Evolutionary conservation across 2,113 vertebrate species (phyloP), one percentile per base, ranked within the genome.

Genomic region (Tauraco erythrolophus): DNA sequence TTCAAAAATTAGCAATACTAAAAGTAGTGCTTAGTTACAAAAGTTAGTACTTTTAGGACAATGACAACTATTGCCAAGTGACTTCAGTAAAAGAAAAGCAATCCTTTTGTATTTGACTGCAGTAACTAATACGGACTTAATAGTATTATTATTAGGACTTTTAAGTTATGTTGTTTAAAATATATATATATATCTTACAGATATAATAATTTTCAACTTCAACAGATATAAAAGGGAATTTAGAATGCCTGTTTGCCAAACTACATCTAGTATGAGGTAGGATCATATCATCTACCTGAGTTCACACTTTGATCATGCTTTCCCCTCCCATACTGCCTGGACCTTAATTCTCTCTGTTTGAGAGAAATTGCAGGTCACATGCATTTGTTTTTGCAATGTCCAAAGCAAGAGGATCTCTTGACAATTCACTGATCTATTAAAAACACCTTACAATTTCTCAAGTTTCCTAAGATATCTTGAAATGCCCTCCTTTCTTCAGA

Each of bases 401-500:
- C 37, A 88, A 69, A 94, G 27, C 21, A 94, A 93, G 3, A 71
- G 14, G 19, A 70, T 51, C 43, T 71, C 60, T 37, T 89, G 74
- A 70, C 4, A 5, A 85, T 35, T 69, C 21, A 78, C 21, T 87
- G 51, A 61, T n/a, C 31, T 82, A 66, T 48, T 65, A 61, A 72
- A 92, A 92, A 57, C 2, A 7, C 33, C 76, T 70, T 66, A 82
- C 12, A 69, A 81, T 74, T 94, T 92, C 68, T 91, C 57, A 85
- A 30, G 51, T 74, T 83, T 92, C 62, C 53, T 61, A 94, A 70
- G 39, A 25, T 70, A 95, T 14, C 76, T 78, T 79, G 85, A 97
- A 94, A 96, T 35, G 51, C 64, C 43, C 80, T 94, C 56, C 77
- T 92, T 89, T 89, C 91, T 96, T 94, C 90, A 94, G 82, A 68